Percentiles rank a stretch among this genome's conserved stretches.
phyloP scores from a whole-genome alignment of 2,113 vertebrate genomes.

The Cricetomys ansorgei region DNA sequence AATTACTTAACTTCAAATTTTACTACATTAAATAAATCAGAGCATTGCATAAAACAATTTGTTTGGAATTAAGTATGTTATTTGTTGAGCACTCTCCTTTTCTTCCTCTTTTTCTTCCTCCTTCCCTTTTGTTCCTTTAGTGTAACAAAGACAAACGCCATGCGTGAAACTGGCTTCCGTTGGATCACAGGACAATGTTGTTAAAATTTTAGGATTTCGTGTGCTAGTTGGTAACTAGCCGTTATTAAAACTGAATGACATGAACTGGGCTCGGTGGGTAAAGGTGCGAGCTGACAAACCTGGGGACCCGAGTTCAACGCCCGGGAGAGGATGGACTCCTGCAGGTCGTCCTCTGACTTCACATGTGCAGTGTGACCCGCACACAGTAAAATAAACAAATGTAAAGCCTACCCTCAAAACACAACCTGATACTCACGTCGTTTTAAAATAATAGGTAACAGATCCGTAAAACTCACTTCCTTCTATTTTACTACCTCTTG shows the following conservation, averaged over 20 bases:
- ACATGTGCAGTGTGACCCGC: no score
- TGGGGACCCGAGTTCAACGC: neutral
- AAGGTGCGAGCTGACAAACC: neutral
- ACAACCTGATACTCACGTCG: neutral
- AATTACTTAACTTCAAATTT: constrained; percentile 19
- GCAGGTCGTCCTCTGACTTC: neutral
- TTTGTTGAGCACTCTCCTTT: neutral
- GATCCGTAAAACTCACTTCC: neutral
- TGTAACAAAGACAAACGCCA: no score
- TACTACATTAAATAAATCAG: constrained; percentile 2
- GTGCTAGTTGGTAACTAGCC: neutral
- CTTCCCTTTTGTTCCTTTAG: neutral
- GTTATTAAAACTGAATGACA: neutral
- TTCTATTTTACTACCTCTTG: neutral
- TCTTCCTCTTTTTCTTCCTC: neutral
- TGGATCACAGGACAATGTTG: neutral
- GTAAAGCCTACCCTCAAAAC: neutral
- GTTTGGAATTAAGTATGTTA: neutral
- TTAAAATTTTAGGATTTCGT: constrained; percentile 11
- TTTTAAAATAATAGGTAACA: neutral
- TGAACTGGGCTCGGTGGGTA: neutral
- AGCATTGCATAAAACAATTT: neutral
- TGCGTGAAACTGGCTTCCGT: neutral
- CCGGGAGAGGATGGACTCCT: neutral
- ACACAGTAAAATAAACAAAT: neutral